Evolutionary conservation across 2,888 invertebrate species (phyloP), one percentile per base, ranked within the genome.

Genomic region (Melanophora roralis): DNA sequence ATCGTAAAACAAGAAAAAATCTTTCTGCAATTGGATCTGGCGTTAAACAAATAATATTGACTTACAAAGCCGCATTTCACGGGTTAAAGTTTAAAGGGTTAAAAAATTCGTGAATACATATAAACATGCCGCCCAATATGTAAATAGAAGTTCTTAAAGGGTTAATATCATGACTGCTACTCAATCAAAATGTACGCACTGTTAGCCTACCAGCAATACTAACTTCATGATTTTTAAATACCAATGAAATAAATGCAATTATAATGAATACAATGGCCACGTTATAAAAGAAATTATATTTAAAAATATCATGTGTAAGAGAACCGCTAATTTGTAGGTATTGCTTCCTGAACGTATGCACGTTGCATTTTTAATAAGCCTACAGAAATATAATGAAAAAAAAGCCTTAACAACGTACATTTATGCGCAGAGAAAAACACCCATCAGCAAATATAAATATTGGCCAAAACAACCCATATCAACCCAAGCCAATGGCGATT

Each of bases 341-440:
- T 51, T 72, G 76, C 68, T 82, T 81, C 79, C 82, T 81, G 81
- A 47, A 73, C 68, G 68, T 64, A 81, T 82, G 78, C 83, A 84
- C 82, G 82, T 83, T 87, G 86, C 88, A 87, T 87, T 86, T 86
- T 85, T 85, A 87, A 82, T 83, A 84, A 59, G 86, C 84, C 65
- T 73, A 84, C 80, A 83, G 49, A n/a, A 49, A 49, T n/a, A 23
- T 21, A 67, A 60, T 53, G 23, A 64, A 64, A 67, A 55, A 19
- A 81, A 78, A 81, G 62, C 72, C 81, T n/a, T n/a, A 83, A 81
- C 72, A 77, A n/a, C n/a, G n/a, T n/a, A n/a, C n/a, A n/a, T n/a
- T n/a, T 57, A 79, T 60, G 71, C 23, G 3, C 23, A 38, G 14
- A 21, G 81, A 81, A 82, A 84, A 81, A 83, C 83, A 81, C 74